phyloP scores from a whole-genome alignment of 2,888 invertebrate genomes.

The Trisateles emortualis region DNA sequence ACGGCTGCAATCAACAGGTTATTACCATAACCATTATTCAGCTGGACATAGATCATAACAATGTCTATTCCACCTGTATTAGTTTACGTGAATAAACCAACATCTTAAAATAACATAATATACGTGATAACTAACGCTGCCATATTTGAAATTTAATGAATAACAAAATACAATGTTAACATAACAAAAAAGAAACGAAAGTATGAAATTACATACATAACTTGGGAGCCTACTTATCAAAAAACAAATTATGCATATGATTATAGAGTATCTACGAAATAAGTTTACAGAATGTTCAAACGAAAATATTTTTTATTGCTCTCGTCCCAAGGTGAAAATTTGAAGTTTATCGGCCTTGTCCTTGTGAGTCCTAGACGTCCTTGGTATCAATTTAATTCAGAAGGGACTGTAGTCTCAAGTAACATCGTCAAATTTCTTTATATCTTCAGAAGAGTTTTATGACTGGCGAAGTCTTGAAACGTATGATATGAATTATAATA shows the following conservation, averaged over 20 bases:
- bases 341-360: slow-evolving; percentile 17
- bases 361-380: slow-evolving; percentile 48
- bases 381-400: slow-evolving; percentile 31
- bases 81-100: too few relatives aligned
- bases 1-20: slow-evolving; percentile 1
- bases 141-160: background rate
- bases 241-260: slow-evolving; percentile 6
- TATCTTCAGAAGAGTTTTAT: slow-evolving; percentile 13
- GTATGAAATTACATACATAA: background rate
- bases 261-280: slow-evolving; percentile 20
- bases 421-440: slow-evolving; percentile 37
- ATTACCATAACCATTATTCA: slow-evolving; percentile 5
- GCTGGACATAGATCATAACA: background rate
- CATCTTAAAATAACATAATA: too few relatives aligned
- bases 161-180: slow-evolving; percentile 1
- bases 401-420: slow-evolving; percentile 39
- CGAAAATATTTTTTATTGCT: slow-evolving; percentile 15
- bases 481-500: slow-evolving; percentile 36
- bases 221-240: background rate
- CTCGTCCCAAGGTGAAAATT: slow-evolving; percentile 10
- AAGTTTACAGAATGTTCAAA: slow-evolving; percentile 11
- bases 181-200: slow-evolving; percentile 1
- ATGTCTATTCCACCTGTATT: background rate
- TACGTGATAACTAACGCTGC: too few relatives aligned
- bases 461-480: background rate